Percentiles rank a stretch among this genome's conserved stretches.
Evolutionary conservation across 1,140 invertebrate genomes (phyloP).

Genomic region (Megalonaias nervosa): DNA sequence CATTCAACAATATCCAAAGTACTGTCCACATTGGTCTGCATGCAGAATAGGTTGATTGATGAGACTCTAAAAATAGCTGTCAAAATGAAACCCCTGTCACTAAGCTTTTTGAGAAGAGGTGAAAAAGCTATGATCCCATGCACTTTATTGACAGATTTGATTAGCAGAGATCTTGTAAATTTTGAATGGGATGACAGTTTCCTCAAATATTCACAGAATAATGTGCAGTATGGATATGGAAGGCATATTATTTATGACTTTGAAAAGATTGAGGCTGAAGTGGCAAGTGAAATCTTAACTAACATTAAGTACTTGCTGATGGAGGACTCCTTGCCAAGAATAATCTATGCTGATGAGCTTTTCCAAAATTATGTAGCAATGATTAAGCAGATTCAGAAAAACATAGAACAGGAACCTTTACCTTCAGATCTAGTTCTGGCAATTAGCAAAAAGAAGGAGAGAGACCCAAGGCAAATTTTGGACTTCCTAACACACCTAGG

Average conservation of each 20-base stretch:
- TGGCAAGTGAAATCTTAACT: background rate
- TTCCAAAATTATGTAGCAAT: constrained; percentile 7
- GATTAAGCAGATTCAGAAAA: background rate
- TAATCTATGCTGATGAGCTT: constrained; percentile 23
- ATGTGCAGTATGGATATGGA: constrained; percentile 17
- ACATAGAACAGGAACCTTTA: constrained; percentile 1
- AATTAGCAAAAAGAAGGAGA: background rate
- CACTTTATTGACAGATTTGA: constrained; percentile 10
- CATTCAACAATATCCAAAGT: constrained; percentile 5
- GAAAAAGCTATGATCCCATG: background rate
- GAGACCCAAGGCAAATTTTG: background rate
- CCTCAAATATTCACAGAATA: constrained; percentile 9
- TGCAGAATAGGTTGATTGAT: constrained; percentile 21
- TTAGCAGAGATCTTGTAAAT: background rate
- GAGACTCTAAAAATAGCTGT: background rate
- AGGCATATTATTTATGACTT: constrained; percentile 19
- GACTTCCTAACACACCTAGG: constrained; percentile 15
- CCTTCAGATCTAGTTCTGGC: background rate
- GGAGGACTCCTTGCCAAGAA: constrained; percentile 6
- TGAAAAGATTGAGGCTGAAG: constrained; percentile 21
- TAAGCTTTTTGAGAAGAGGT: constrained; percentile 1
- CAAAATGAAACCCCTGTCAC: constrained; percentile 2
- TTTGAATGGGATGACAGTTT: background rate
- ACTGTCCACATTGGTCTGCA: constrained; percentile 1
- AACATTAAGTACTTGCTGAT: background rate